Evolutionary conservation across 1,140 invertebrate genomes (phyloP).

Genomic region (Cydia fagiglandana): DNA sequence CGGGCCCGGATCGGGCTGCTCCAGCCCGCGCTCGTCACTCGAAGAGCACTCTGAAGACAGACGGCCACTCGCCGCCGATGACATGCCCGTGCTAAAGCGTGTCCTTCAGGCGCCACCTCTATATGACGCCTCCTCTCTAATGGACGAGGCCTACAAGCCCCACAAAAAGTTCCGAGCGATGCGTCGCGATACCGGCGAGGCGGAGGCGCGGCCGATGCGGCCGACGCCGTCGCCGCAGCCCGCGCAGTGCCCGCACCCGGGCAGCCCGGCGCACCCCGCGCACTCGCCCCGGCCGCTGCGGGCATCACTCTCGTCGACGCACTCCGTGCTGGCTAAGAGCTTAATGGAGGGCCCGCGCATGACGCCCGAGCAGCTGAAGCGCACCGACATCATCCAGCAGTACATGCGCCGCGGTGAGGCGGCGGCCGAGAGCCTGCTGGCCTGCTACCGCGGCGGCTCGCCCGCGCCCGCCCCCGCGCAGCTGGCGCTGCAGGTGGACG

Average conservation of each 20-base stretch:
- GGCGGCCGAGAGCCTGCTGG: constrained; percentile 48
- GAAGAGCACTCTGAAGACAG: constrained; percentile 87
- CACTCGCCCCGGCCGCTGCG: constrained; percentile 69
- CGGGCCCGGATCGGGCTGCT: constrained; percentile 89
- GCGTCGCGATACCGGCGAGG: constrained; percentile 88
- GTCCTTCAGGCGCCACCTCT: constrained; percentile 94
- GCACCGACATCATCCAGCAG: constrained; percentile 93
- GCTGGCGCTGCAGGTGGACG: constrained; percentile 87
- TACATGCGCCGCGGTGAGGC: constrained; percentile 90
- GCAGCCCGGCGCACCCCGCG: constrained; percentile 77
- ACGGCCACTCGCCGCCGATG: constrained; percentile 84
- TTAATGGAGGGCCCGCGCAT: constrained; percentile 93
- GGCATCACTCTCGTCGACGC: constrained; percentile 87
- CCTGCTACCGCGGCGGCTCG: constrained; percentile 73
- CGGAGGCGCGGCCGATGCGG: constrained; percentile 78
- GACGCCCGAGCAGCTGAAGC: constrained; percentile 93
- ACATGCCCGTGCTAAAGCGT: constrained; percentile 95
- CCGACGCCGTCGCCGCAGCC: constrained; percentile 65
- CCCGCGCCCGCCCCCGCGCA: constrained; percentile 67
- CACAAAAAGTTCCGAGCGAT: constrained; percentile 96
- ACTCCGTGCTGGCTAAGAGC: constrained; percentile 91
- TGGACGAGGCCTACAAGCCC: constrained; percentile 96
- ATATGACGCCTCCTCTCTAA: constrained; percentile 92
- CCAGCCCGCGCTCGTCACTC: constrained; percentile 90
- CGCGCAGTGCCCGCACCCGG: constrained; percentile 72